Evolutionary conservation across 2,113 vertebrate species (phyloP), one percentile per base, ranked within the genome.

Genomic region (Cyanocitta stelleri): DNA sequence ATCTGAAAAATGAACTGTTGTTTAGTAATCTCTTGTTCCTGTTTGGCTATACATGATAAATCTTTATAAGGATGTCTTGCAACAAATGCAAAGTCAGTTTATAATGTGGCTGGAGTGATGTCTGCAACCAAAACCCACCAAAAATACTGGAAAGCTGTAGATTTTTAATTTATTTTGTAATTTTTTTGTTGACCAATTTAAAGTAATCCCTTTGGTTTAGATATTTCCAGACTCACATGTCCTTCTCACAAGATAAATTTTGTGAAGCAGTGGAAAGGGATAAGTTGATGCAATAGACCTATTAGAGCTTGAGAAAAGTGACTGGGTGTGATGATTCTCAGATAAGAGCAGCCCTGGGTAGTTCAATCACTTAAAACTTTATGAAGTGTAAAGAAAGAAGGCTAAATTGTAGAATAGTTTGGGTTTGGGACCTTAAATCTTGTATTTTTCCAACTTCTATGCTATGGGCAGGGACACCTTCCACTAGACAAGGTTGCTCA

Each of bases 1-100:
- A 85, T 19, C 26, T 86, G 80, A 94, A 96, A 94, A 97, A 96
- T 94, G 61, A 86, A 79, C 83, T 84, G 48, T 41, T 94, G 41
- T 78, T 89, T 73, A 73, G 39, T 95, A 91, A 92, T 75, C 48
- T 69, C 81, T 89, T 71, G 43, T 78, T 96, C n/a, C 41, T 35
- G 11, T 86, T 93, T 95, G 39, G 61, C 62, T 71, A 14, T 46
- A 67, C 29, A 13, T 61, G 49, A 89, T 56, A 76, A 77, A 85
- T 84, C 32, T 95, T 96, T 89, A 54, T 37, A 87, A 82, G 43
- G 39, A 66, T 49, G 24, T 74, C 52, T 49, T 83, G 23, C 18
- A 80, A 91, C 33, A 81, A 89, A 90, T 69, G 48, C 74, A 23
- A 93, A 56, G 30, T 69, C 62, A 49, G 33, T 71, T 96, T 92